Evolutionary conservation across 1,140 invertebrate genomes (phyloP).

Genomic region (Drosophila serrata): DNA sequence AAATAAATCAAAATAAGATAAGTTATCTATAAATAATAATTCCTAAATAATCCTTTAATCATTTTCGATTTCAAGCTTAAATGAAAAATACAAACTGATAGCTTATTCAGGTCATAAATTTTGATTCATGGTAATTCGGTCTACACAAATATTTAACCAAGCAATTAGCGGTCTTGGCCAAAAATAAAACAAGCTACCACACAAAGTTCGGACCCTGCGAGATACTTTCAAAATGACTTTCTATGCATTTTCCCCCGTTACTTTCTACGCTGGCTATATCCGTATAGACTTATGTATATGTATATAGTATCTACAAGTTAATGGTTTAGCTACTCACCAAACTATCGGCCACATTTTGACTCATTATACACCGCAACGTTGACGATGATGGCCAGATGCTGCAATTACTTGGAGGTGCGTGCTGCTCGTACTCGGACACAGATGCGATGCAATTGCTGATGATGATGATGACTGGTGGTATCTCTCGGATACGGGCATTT

Average conservation of each 20-base stretch:
- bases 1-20: background rate
- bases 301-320: constrained; percentile 17
- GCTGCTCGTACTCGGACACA: constrained; percentile 73
- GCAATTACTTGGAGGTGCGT: constrained; percentile 78
- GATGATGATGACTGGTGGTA: constrained; percentile 65
- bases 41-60: background rate
- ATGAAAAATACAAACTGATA: background rate
- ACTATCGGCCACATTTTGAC: constrained; percentile 85
- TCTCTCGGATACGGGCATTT: constrained; percentile 75
- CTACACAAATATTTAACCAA: constrained; percentile 50
- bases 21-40: background rate
- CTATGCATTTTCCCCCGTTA: constrained; percentile 59
- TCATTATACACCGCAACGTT: constrained; percentile 71
- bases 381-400: constrained; percentile 63
- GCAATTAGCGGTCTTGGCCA: constrained; percentile 56
- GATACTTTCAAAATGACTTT: constrained; percentile 62
- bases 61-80: background rate
- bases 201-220: constrained; percentile 19
- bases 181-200: constrained; percentile 24
- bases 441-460: constrained; percentile 66
- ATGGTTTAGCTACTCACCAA: constrained; percentile 72
- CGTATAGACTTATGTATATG: constrained; percentile 2
- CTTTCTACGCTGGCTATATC: constrained; percentile 52
- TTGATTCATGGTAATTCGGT: background rate
- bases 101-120: constrained; percentile 10